These are phyloP conservation scores for Agapostemon virescens DNA, from an alignment of 2,888 invertebrate genomes.

Conservation along the genomic window DNA sequence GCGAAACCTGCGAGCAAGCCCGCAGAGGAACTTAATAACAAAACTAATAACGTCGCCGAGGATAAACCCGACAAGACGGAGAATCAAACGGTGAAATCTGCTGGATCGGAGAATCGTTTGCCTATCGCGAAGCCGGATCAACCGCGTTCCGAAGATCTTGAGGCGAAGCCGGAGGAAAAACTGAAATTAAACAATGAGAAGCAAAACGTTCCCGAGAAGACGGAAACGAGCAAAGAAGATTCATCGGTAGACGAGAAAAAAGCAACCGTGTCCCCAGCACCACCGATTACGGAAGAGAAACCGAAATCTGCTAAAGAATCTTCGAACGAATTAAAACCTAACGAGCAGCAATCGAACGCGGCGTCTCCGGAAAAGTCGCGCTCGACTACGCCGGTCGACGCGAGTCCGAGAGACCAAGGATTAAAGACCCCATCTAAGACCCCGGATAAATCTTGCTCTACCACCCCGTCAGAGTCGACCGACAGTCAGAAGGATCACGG, in stretches of 20 bases:
- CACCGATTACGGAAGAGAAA: not conserved
- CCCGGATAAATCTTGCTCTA: constrained; percentile 26
- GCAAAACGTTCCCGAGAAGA: not conserved
- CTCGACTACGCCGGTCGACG: not conserved
- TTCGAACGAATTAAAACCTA: not conserved
- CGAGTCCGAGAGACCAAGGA: not conserved
- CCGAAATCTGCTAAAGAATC: not conserved
- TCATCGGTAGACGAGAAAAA: not conserved
- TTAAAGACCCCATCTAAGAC: constrained; percentile 1
- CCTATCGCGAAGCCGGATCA: constrained; percentile 14
- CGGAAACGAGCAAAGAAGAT: not conserved
- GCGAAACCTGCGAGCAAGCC: constrained; percentile 13
- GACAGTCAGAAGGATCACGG: not conserved
- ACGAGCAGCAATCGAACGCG: constrained; percentile 3
- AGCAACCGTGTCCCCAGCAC: not conserved
- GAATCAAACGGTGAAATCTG: constrained; percentile 12
- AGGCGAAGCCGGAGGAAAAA: not conserved
- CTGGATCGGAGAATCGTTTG: constrained; percentile 21
- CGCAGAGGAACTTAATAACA: constrained; percentile 1
- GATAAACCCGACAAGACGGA: constrained; percentile 14
- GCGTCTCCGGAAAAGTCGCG: constrained; percentile 16
- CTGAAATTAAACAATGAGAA: constrained; percentile 11
- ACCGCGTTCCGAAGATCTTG: not conserved
- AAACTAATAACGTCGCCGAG: not conserved
- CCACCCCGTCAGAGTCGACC: not conserved